Conservation (phyloP, 2,888 invertebrate species). For the Drosophila pseudotakahashii region DNA sequence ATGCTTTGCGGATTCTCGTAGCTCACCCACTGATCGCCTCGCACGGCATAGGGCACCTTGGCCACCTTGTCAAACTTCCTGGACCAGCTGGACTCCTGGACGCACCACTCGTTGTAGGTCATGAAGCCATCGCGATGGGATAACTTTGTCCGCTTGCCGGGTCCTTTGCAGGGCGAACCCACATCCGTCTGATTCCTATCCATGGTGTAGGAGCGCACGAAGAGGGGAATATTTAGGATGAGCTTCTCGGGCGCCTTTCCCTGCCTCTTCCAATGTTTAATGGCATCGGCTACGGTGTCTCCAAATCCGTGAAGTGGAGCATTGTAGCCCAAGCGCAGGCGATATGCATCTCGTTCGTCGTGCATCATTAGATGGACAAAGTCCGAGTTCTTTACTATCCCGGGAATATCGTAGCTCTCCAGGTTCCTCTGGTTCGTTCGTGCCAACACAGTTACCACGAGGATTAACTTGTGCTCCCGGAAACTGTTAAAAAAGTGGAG, state of each 20-base stretch:
- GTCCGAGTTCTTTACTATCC: constrained; percentile 54
- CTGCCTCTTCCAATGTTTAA: constrained; percentile 44
- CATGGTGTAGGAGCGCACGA: constrained; percentile 88
- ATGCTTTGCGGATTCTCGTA: constrained; percentile 94
- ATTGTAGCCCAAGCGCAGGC: constrained; percentile 32
- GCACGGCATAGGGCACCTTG: constrained; percentile 90
- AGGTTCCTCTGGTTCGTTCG: constrained; percentile 30
- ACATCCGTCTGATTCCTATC: constrained; percentile 83
- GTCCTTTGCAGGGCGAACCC: constrained; percentile 49
- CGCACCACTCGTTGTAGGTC: constrained; percentile 56
- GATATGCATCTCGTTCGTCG: constrained; percentile 37
- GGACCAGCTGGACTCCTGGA: constrained; percentile 57
- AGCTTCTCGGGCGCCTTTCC: constrained; percentile 45
- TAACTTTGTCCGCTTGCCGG: constrained; percentile 24
- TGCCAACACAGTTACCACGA: constrained; percentile 87
- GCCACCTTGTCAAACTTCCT: constrained; percentile 46
- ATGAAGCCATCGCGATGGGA: constrained; percentile 48
- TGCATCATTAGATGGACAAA: constrained; percentile 63
- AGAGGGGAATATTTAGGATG: constrained; percentile 57
- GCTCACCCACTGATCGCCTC: constrained; percentile 95
- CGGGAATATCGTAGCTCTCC: constrained; percentile 60
- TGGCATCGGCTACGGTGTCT: constrained; percentile 23
- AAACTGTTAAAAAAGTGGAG: constrained; percentile 45
- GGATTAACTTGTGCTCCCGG: constrained; percentile 85
- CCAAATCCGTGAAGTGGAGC: constrained; percentile 55